A percentile compares a stretch with the other conserved stretches of the same genome.
Conservation (phyloP, 2,113 vertebrate species). For the Equus quagga region DNA sequence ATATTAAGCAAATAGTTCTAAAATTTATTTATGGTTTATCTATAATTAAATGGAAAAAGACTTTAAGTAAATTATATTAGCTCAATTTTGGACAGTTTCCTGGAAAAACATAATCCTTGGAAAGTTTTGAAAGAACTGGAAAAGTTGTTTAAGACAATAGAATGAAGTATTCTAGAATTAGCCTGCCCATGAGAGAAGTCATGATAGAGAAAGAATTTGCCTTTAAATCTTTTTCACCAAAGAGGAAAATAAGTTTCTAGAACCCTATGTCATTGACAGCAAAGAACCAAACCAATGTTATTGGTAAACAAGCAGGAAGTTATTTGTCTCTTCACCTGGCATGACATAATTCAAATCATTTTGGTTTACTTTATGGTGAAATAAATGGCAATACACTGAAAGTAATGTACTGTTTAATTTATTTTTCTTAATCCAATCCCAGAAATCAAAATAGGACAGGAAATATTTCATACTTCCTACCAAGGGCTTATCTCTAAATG, state of each 20-base stretch:
- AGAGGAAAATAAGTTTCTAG: constrained; percentile 28
- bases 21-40: not conserved
- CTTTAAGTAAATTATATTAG: constrained; percentile 54
- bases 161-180: constrained; percentile 42
- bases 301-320: not conserved
- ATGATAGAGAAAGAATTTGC: constrained; percentile 41
- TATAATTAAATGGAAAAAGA: not conserved
- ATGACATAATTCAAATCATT: constrained; percentile 33
- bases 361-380: constrained; percentile 26
- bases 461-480: not conserved
- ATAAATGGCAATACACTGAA: constrained; percentile 45
- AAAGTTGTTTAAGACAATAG: constrained; percentile 27
- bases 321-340: constrained; percentile 9
- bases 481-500: not conserved
- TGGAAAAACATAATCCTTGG: constrained; percentile 48
- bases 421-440: constrained; percentile 40
- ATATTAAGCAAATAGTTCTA: constrained; percentile 28
- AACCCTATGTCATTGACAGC: not conserved
- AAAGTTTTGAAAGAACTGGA: constrained; percentile 30
- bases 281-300: not conserved
- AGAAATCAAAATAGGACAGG: constrained; percentile 34
- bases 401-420: not conserved
- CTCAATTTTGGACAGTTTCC: not conserved
- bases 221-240: not conserved
- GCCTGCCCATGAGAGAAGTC: not conserved